Conservation (phyloP, 2,113 vertebrate species). For the Carettochelys insculpta region DNA sequence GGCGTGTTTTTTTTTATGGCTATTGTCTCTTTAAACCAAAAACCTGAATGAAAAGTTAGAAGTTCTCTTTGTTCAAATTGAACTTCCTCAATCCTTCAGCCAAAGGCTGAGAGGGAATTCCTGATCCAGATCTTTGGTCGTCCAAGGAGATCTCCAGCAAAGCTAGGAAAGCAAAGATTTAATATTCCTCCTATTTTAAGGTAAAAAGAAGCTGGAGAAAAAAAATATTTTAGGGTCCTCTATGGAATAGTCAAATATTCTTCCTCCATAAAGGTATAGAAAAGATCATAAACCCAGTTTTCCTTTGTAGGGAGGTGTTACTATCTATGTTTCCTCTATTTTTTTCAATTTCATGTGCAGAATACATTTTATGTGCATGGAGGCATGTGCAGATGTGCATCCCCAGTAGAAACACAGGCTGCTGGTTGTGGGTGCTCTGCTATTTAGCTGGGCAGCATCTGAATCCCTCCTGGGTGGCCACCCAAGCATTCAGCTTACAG, state of each 20-base stretch:
- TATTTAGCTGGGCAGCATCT: too few relatives aligned
- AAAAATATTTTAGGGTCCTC: not conserved
- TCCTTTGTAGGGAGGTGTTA: not conserved
- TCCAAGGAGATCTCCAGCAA: not conserved
- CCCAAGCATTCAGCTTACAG: too few relatives aligned
- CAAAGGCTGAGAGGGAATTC: constrained; percentile 3
- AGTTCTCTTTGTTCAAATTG: constrained; percentile 50
- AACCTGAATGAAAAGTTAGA: not conserved
- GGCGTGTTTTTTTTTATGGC: not conserved
- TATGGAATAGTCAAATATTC: not conserved
- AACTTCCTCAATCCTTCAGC: constrained; percentile 17
- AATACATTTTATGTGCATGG: too few relatives aligned
- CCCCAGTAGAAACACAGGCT: too few relatives aligned
- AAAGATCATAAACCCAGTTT: not conserved
- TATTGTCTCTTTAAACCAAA: not conserved
- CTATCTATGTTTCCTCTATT: too few relatives aligned
- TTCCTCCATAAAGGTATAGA: not conserved
- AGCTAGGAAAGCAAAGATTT: not conserved
- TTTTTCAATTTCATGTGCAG: too few relatives aligned
- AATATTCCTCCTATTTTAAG: not conserved
- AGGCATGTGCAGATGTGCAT: too few relatives aligned
- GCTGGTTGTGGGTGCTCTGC: too few relatives aligned
- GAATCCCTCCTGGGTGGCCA: too few relatives aligned
- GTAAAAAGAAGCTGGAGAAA: not conserved
- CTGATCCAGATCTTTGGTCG: not conserved